These are phyloP conservation scores for Enteromius mattozi DNA, from an alignment of 2,797 vertebrate species.

Conservation along the genomic window DNA sequence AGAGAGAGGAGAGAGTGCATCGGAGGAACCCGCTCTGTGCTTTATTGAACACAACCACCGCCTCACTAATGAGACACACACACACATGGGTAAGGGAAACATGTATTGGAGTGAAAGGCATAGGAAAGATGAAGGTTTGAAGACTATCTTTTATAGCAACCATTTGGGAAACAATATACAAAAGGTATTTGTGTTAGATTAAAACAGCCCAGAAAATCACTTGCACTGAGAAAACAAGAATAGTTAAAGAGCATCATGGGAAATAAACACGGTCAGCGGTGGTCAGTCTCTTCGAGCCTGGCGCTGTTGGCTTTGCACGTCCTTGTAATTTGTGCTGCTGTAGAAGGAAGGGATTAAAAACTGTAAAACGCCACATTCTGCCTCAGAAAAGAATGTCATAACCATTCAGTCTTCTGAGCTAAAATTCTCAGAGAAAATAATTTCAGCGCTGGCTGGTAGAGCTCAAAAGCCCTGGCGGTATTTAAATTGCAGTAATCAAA, in stretches of 20 bases:
- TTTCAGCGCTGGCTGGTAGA: conserved; percentile 42
- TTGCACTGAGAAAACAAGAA: background rate
- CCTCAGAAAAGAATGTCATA: conserved; percentile 27
- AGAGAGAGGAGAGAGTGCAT: conserved; percentile 38
- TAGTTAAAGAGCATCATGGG: conserved; percentile 25
- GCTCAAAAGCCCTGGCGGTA: conserved; percentile 49
- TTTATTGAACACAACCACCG: conserved; percentile 47
- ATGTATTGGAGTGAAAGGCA: background rate
- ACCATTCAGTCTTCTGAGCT: conserved; percentile 8
- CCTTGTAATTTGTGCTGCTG: conserved; percentile 7
- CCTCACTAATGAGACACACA: conserved; percentile 38
- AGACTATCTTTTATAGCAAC: background rate
- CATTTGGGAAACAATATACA: background rate
- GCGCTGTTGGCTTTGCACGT: background rate
- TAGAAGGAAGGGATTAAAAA: conserved; percentile 42
- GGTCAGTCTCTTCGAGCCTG: conserved; percentile 37
- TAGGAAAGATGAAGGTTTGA: background rate
- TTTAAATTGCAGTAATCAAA: conserved; percentile 58
- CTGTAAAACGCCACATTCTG: conserved; percentile 12
- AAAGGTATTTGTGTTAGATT: conserved; percentile 3
- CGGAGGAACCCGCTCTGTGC: conserved; percentile 32
- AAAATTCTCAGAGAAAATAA: conserved; percentile 42
- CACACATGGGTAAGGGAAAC: background rate
- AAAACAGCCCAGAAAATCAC: background rate
- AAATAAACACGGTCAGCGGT: conserved; percentile 34